These are phyloP conservation scores for Campylomormyrus numenius DNA, from an alignment of 2,113 vertebrate genomes.

Conservation along the genomic window DNA sequence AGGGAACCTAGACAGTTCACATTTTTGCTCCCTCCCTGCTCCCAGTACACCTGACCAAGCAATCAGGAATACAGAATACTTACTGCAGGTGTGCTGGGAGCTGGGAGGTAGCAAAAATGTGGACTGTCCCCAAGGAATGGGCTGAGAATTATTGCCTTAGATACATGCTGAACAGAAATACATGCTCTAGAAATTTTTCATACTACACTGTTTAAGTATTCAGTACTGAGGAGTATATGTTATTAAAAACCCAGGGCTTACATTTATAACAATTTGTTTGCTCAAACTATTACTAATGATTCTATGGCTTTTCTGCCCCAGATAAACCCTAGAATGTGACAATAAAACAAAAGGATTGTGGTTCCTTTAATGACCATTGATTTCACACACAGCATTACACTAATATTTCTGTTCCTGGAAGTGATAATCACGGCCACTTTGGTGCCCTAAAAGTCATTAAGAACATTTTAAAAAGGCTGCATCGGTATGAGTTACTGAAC, in stretches of 20 bases:
- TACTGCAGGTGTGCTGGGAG: neutral
- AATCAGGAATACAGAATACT: neutral
- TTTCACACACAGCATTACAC: neutral
- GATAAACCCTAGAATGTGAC: neutral
- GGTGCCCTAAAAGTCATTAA: slow-evolving; percentile 11
- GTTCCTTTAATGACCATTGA: neutral
- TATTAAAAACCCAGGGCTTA: neutral
- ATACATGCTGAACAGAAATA: neutral
- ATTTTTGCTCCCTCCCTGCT: neutral
- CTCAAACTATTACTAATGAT: neutral
- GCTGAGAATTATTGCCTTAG: neutral
- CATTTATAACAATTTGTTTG: neutral
- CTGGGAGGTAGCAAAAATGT: neutral
- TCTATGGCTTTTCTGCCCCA: neutral
- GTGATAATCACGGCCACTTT: neutral
- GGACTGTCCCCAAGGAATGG: neutral
- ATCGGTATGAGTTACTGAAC: neutral
- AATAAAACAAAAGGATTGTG: neutral
- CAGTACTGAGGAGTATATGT: neutral
- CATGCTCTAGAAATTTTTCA: neutral
- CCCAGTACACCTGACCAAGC: neutral
- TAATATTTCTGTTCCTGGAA: slow-evolving; percentile 5
- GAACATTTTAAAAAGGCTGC: neutral
- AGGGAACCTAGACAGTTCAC: neutral
- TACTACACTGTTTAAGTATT: neutral